Conservation (phyloP, 2,113 vertebrate species). For the Motacilla alba region DNA sequence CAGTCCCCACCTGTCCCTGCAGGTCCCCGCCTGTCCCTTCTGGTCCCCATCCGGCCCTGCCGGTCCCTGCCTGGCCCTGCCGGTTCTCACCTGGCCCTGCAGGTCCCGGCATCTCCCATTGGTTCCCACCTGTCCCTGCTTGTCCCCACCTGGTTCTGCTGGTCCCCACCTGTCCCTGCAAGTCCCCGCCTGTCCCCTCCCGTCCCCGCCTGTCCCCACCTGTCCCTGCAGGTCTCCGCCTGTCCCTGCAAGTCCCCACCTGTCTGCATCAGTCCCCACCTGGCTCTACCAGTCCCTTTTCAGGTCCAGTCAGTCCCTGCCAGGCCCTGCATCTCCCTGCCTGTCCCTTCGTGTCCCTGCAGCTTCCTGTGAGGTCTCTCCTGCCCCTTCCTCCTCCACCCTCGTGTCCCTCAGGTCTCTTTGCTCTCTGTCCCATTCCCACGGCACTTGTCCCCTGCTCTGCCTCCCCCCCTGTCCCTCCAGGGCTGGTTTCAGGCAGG, state of each 20-base stretch:
- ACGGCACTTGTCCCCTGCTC: fast-evolving
- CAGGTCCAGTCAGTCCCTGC: neutral
- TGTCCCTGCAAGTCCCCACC: neutral
- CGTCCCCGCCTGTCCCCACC: no score
- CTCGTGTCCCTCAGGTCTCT: neutral
- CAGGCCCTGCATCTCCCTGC: neutral
- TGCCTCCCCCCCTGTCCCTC: no score
- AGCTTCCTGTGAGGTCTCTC: neutral
- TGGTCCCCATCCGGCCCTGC: no score
- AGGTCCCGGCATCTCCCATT: no score
- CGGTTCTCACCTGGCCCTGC: fast-evolving
- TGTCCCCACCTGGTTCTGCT: no score
- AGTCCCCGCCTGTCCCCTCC: no score
- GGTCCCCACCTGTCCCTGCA: no score
- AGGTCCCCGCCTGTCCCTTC: fast-evolving
- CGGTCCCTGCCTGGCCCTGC: fast-evolving
- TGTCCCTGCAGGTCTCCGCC: no score
- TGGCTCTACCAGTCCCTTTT: neutral
- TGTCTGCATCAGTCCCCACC: neutral
- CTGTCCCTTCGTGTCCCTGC: neutral
- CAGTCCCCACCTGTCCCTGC: fast-evolving
- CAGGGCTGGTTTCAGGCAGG: neutral
- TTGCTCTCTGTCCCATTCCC: neutral
- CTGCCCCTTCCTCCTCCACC: neutral
- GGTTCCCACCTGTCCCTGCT: fast-evolving